Percentiles rank a stretch among this genome's conserved stretches.
These are phyloP conservation scores for Neodiprion fabricii DNA, from an alignment of 1,140 invertebrate genomes.

Conservation along the genomic window DNA sequence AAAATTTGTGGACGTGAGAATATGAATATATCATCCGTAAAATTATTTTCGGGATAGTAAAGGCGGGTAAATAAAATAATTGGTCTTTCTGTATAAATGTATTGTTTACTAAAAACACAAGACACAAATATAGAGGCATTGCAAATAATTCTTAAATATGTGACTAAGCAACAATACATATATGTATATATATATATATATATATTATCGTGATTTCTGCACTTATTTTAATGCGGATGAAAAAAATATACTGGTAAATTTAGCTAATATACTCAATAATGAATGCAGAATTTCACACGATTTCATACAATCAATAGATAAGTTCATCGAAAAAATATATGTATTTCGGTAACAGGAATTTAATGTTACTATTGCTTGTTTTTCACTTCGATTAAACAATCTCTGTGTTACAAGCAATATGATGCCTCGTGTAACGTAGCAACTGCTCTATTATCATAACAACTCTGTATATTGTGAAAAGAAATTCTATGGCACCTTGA, in stretches of 20 bases:
- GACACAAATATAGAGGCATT: background rate
- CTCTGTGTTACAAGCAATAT: background rate
- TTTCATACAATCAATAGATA: conserved; percentile 3
- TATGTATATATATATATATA: background rate
- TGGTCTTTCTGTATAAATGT: background rate
- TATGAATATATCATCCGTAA: too few relatives aligned
- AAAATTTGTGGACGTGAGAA: too few relatives aligned
- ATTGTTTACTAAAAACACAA: background rate
- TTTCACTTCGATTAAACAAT: background rate
- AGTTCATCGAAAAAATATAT: background rate
- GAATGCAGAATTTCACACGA: background rate
- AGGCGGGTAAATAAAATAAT: too few relatives aligned
- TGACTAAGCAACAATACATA: background rate
- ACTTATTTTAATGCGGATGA: background rate
- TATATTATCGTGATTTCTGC: background rate
- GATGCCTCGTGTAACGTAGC: too few relatives aligned
- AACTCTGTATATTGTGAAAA: background rate
- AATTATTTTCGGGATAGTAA: too few relatives aligned
- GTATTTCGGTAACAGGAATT: background rate
- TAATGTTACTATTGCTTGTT: background rate
- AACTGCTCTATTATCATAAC: background rate
- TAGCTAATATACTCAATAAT: background rate
- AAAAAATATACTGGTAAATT: background rate
- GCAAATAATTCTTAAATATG: background rate
- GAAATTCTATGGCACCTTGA: too few relatives aligned